A percentile compares a stretch with the other conserved stretches of the same genome.
Evolutionary conservation across 1,140 invertebrate species (phyloP).

Genomic region (Ceratoteleas bidentatus): DNA sequence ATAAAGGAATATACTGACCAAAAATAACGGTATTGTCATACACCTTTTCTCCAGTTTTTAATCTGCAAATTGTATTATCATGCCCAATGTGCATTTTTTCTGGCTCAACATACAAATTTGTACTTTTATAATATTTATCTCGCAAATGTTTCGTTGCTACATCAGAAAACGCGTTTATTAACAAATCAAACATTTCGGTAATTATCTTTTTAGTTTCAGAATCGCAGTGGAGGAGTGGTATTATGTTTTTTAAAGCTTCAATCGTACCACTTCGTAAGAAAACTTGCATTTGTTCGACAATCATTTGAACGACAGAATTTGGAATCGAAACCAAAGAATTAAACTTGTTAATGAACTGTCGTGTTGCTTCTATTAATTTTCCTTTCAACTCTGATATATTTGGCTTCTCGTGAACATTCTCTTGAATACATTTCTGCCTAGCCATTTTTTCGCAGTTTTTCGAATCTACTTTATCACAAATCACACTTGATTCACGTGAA

Average conservation of each 20-base stretch:
- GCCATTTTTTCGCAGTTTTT: background rate
- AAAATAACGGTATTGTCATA: background rate
- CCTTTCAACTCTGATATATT: background rate
- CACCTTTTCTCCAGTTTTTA: background rate
- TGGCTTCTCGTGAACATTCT: background rate
- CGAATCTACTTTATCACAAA: background rate
- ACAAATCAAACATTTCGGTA: background rate
- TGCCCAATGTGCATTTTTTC: background rate
- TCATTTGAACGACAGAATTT: background rate
- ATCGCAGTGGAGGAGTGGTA: background rate
- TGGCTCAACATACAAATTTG: background rate
- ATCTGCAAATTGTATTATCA: background rate
- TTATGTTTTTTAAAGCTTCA: background rate
- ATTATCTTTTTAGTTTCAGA: background rate
- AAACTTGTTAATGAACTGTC: background rate
- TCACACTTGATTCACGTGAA: no score
- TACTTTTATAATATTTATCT: background rate
- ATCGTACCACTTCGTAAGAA: conserved; percentile 4
- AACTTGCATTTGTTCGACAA: conserved; percentile 3
- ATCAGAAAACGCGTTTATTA: background rate
- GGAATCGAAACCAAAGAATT: background rate
- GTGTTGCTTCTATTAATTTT: background rate
- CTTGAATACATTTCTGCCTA: no score
- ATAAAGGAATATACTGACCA: background rate
- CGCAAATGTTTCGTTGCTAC: conserved; percentile 1